These are phyloP conservation scores for Phaenicophaeus curvirostris DNA, from an alignment of 2,797 vertebrate species.

Conservation along the genomic window DNA sequence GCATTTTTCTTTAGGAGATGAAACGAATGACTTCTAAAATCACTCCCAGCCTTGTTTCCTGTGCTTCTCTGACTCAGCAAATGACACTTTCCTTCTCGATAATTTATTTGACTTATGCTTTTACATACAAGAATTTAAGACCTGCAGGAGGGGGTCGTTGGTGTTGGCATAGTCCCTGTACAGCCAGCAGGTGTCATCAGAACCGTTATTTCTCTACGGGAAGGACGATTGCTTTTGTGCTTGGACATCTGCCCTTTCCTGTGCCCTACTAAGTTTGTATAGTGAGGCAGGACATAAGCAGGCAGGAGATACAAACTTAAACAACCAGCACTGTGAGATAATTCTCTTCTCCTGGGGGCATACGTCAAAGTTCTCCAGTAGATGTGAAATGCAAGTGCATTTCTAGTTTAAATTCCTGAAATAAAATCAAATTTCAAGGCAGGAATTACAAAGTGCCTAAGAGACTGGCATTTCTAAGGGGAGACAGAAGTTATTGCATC, in stretches of 20 bases:
- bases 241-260: background rate
- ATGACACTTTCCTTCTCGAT: background rate
- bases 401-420: background rate
- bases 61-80: background rate
- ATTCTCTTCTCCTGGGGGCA: background rate
- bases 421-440: background rate
- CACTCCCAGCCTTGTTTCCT: background rate
- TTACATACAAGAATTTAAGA: background rate
- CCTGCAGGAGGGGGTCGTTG: background rate
- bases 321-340: background rate
- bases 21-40: background rate
- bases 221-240: background rate
- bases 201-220: conserved; percentile 21
- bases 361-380: background rate
- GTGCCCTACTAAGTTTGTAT: background rate
- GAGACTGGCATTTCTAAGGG: background rate
- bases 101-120: background rate
- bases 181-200: conserved; percentile 62
- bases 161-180: background rate
- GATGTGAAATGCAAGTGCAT: background rate
- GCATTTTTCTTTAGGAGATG: background rate
- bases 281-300: background rate
- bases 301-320: background rate
- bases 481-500: background rate
- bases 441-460: background rate